Conservation (phyloP, 2,888 invertebrate genomes). For the Pseudococcus jackbeardsleyi region DNA sequence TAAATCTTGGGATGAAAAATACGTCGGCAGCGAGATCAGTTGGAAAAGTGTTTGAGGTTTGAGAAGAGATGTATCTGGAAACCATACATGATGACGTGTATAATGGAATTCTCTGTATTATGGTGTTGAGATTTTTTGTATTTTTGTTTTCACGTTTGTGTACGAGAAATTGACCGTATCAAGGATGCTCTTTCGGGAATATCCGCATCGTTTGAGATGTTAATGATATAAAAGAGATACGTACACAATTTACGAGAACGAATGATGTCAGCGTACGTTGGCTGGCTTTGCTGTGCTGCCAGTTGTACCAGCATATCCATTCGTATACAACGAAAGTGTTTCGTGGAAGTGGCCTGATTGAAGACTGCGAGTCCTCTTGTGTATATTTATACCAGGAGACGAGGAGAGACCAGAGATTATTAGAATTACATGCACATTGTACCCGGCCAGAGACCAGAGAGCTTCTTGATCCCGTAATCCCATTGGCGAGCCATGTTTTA, state of each 20-base stretch:
- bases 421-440: neutral
- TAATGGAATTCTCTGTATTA: neutral
- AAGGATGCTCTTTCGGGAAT: constrained; percentile 19
- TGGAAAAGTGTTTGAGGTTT: neutral
- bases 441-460: neutral
- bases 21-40: neutral
- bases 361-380: neutral
- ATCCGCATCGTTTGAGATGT: constrained; percentile 41
- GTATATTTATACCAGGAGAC: neutral
- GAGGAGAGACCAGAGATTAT: neutral
- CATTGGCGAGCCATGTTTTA: neutral
- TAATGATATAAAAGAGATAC: constrained; percentile 13
- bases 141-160: neutral
- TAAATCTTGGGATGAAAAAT: neutral
- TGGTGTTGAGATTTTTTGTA: neutral
- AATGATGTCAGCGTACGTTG: constrained; percentile 27
- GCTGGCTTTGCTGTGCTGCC: neutral
- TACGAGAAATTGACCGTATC: constrained; percentile 28
- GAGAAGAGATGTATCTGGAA: neutral
- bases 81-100: neutral
- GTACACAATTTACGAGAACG: neutral
- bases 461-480: constrained; percentile 1
- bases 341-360: constrained; percentile 10
- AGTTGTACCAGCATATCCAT: neutral
- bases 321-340: constrained; percentile 1